A percentile compares a stretch with the other conserved stretches of the same genome.
These are phyloP conservation scores for Sinocyclocheilus anophthalmus DNA, from an alignment of 2,113 vertebrate species.

Conservation along the genomic window DNA sequence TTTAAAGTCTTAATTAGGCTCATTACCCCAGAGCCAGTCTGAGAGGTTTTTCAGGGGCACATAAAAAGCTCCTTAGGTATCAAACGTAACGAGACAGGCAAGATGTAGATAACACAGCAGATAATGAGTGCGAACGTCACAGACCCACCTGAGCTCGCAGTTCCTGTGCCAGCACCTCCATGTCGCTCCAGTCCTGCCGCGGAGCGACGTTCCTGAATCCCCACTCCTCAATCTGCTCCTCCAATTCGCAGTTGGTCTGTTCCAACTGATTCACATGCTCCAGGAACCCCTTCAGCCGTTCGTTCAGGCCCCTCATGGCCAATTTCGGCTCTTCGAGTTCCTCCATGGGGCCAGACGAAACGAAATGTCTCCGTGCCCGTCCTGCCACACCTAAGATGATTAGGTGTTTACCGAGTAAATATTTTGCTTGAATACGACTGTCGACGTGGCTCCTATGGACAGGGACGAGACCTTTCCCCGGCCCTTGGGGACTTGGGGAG, in stretches of 20 bases:
- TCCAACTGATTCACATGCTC: slow-evolving; percentile 72
- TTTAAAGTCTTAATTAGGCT: background rate
- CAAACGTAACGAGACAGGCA: background rate
- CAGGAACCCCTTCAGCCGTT: slow-evolving; percentile 70
- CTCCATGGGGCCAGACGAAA: slow-evolving; percentile 62
- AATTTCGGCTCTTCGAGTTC: slow-evolving; percentile 60
- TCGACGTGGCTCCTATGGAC: slow-evolving; percentile 19
- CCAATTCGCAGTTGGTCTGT: slow-evolving; percentile 67
- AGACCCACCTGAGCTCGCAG: slow-evolving; percentile 71
- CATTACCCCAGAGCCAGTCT: background rate
- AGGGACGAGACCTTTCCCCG: background rate
- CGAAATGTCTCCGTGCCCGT: background rate
- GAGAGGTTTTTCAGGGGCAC: background rate
- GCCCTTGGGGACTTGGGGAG: background rate
- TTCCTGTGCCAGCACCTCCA: slow-evolving; percentile 67
- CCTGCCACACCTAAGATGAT: slow-evolving; percentile 29
- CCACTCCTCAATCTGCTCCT: slow-evolving; percentile 69
- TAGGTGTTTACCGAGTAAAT: slow-evolving; percentile 69
- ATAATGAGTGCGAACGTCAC: background rate
- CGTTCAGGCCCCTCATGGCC: slow-evolving; percentile 69
- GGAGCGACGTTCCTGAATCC: slow-evolving; percentile 24
- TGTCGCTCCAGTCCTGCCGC: slow-evolving; percentile 62
- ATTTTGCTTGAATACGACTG: slow-evolving; percentile 64
- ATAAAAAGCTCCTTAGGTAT: background rate
- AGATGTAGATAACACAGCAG: background rate